These are phyloP conservation scores for Pasiphila rectangulata DNA, from an alignment of 2,888 invertebrate genomes.

Conservation along the genomic window DNA sequence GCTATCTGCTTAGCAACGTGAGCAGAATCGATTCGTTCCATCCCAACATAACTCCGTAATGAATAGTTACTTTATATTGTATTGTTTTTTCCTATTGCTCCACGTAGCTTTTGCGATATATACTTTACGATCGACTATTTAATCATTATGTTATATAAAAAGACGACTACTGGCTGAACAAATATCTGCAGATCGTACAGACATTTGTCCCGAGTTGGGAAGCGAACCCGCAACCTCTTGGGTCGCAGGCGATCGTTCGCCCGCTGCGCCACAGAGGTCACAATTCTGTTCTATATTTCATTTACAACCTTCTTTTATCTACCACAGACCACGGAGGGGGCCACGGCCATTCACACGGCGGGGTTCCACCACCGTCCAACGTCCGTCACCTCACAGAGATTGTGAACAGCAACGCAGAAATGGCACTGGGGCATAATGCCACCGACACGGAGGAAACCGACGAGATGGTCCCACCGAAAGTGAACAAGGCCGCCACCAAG, in stretches of 20 bases:
- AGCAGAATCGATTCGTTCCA: neutral
- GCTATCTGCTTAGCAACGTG: neutral
- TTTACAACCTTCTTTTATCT: neutral
- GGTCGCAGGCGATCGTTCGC: too few species aligned
- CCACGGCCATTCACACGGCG: conserved; percentile 84
- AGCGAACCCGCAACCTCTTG: too few species aligned
- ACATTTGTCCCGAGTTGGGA: too few species aligned
- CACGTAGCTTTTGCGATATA: too few species aligned
- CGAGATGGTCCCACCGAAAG: conserved; percentile 69
- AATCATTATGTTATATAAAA: too few species aligned
- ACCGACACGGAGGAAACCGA: conserved; percentile 73
- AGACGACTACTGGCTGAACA: too few species aligned
- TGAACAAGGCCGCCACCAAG: conserved; percentile 51
- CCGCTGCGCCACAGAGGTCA: too few species aligned
- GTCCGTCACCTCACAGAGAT: conserved; percentile 71
- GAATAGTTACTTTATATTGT: neutral
- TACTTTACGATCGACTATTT: too few species aligned
- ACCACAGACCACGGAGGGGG: conserved; percentile 87
- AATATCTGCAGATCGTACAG: too few species aligned
- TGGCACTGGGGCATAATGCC: conserved; percentile 68
- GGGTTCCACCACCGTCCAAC: conserved; percentile 71
- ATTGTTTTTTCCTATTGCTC: neutral
- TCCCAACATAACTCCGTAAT: neutral
- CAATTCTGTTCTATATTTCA: too few species aligned
- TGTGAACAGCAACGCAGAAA: conserved; percentile 74